Conservation (phyloP, 2,113 vertebrate genomes). For the Anser brachyrhynchus region DNA sequence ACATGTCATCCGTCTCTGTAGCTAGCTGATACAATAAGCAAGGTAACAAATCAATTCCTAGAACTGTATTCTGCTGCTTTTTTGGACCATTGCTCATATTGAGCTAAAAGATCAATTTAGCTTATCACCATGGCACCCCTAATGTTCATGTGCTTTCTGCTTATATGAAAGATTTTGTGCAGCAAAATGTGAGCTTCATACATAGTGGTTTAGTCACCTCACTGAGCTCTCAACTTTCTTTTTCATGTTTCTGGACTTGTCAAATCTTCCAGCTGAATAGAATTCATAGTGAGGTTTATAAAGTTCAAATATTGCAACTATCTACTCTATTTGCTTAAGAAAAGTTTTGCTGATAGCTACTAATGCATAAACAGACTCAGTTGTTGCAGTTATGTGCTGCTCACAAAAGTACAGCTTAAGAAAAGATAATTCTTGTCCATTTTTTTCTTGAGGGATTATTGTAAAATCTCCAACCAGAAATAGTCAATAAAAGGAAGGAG, state of each 20-base stretch:
- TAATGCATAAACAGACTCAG: background rate
- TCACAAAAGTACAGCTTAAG: background rate
- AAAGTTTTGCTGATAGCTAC: background rate
- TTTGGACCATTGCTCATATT: background rate
- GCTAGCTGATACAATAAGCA: background rate
- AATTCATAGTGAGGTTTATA: background rate
- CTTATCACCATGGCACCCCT: background rate
- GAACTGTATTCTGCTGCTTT: background rate
- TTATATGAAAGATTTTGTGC: background rate
- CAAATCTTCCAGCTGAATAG: background rate
- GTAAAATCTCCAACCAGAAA: background rate
- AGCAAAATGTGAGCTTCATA: background rate
- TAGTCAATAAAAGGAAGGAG: background rate
- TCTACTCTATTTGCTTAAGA: background rate
- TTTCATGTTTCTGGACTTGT: background rate
- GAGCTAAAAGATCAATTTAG: slow-evolving; percentile 12
- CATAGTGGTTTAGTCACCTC: background rate
- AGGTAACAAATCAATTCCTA: slow-evolving; percentile 30
- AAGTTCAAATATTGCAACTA: background rate
- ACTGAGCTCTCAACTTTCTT: background rate
- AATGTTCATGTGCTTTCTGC: background rate
- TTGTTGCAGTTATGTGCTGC: background rate
- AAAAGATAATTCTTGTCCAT: background rate
- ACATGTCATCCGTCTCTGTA: background rate
- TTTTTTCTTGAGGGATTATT: background rate